phyloP scores from a whole-genome alignment of 2,113 vertebrate genomes.

The Aspidoscelis tigris region DNA sequence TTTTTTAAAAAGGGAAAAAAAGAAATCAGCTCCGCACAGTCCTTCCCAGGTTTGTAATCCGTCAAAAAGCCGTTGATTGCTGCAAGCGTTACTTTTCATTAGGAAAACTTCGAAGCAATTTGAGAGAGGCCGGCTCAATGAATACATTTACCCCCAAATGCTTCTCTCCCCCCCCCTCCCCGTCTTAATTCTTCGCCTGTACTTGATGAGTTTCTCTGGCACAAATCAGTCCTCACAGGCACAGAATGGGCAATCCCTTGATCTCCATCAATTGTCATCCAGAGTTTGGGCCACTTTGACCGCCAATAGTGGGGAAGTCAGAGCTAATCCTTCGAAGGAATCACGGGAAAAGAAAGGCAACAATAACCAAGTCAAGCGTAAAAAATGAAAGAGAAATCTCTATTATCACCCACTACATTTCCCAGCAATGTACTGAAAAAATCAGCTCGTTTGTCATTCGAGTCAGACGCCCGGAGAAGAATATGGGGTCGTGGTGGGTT shows the following conservation, averaged over 20 bases:
- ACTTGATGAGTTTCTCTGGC: constrained; percentile 91
- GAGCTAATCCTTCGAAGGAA: constrained; percentile 98
- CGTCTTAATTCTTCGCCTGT: constrained; percentile 77
- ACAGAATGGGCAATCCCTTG: constrained; percentile 92
- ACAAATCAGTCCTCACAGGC: constrained; percentile 86
- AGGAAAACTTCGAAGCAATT: constrained; percentile 86
- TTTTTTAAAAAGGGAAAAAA: background rate
- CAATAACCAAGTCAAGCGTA: constrained; percentile 99
- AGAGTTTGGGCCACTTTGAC: constrained; percentile 94
- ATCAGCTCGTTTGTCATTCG: constrained; percentile 98
- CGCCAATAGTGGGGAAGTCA: constrained; percentile 98
- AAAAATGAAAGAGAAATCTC: constrained; percentile 99
- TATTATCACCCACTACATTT: constrained; percentile 98
- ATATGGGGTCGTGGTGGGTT: constrained; percentile 96
- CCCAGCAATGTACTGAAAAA: constrained; percentile 98
- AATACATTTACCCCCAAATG: constrained; percentile 84
- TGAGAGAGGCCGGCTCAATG: constrained; percentile 83
- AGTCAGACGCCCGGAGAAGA: constrained; percentile 96
- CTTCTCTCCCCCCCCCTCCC: constrained; percentile 65
- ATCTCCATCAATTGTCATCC: constrained; percentile 98
- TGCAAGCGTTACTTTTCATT: constrained; percentile 87
- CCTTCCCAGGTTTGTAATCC: constrained; percentile 82
- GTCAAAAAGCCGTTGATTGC: constrained; percentile 86
- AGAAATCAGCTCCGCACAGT: constrained; percentile 68
- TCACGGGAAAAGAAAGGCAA: constrained; percentile 99